Base-by-base conservation (phyloP, 1,140 invertebrate species). In the Conus ventricosus region DNA sequence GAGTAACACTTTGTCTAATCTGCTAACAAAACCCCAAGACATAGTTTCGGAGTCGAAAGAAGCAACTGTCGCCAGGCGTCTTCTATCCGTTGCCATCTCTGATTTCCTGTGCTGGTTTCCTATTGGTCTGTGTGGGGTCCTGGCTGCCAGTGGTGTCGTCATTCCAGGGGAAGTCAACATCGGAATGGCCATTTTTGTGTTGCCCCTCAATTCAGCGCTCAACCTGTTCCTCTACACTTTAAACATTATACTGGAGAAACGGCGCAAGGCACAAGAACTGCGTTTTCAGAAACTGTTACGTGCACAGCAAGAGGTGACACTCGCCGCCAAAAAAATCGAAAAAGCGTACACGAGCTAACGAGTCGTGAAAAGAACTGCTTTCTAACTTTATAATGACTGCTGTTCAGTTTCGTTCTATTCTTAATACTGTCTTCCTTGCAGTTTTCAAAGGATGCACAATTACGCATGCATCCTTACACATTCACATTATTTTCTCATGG, bases 81-180 rank as follows among this genome's bases (percentile, higher is more conserved):
- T 89, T 1, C 51, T 71, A 10, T 25, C 85, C 20, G 78, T 89
- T 7, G 88, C 84, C 23, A 17, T 89, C 20, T 85, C 88, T 15
- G 88, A 89, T 57, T 89, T 89, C 81, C 20, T 89, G 51, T 89
- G 88, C 76, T 89, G 88, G 88, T 89, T 89, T 55, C 88, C 88
- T 6, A 78, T 89, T 55, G 85, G 84, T 39, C 27, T 85, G 27
- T 71, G 85, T 83, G 88, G 88, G 76, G 10, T 81, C 25, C 39
- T 81, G 80, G 25, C 80, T 17, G 15, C 80, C 80, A 81, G 17
- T 81, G 80, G 80, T n/a, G 10, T 17, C n/a, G 11, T 23, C 75
- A 78, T 78, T 39, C 75, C 53, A 23, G 84, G 53, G 11, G 27
- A 60, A 13, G 23, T 85, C 60, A 60, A 3, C 27, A 20, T 85